Base-by-base conservation (phyloP, 2,888 invertebrate genomes). In the Euzophera pinguis region DNA sequence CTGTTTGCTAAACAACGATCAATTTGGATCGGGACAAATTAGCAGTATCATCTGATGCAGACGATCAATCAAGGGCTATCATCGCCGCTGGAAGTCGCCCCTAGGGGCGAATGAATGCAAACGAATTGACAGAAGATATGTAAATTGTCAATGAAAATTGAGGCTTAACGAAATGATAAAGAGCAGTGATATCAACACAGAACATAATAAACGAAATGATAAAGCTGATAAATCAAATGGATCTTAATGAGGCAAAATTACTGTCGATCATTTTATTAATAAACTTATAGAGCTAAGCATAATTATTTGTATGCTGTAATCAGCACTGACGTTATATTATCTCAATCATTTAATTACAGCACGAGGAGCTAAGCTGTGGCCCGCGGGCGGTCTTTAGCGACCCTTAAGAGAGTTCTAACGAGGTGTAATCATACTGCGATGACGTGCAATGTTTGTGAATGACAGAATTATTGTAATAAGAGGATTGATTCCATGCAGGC, bases 401-500 rank as follows among this genome's bases (percentile, higher is more conserved):
- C 54, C 59, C 60, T 65, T 61, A 60, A 67, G 62, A 59, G 55
- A 51, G 47, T 60, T 55, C 61, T 70, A 71, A 71, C 68, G 63
- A 70, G 60, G 52, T 56, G 51, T 65, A 67, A 69, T 71, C 58
- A 69, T 51, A 63, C 53, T 41, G 50, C 35, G 41, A 43, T 53
- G 48, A 50, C 52, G 47, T 56, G 39, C 35, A 35, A n/a, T 45
- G 57, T 45, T 52, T 49, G 55, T 52, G 52, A 58, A 58, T 60
- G 56, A 53, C 48, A 29, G 55, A 52, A 60, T 71, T 64, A 61
- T 56, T 62, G 56, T 56, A 50, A 59, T 56, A 54, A 52, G 48
- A 8, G 17, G 49, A 53, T 43, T 12, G n/a, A 16, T 32, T 17
- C 4, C 38, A 13, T 38, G 29, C 47, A 39, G 47, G 7, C 39